Percentiles rank a stretch among this genome's conserved stretches.
Evolutionary conservation across 2,888 invertebrate species (phyloP).

Genomic region (Epinotia ramella): DNA sequence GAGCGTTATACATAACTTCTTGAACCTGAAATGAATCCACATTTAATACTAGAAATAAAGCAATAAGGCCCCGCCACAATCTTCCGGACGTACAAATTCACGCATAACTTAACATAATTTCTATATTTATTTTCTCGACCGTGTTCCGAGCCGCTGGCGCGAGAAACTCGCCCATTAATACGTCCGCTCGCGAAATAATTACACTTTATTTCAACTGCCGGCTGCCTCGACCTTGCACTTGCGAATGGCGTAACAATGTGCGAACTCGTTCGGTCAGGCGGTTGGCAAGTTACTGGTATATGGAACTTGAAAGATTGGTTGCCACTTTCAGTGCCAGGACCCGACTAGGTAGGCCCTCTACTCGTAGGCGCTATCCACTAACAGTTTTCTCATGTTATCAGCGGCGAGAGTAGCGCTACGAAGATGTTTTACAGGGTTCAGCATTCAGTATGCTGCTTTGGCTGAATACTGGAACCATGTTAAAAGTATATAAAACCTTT

Average conservation of each 20-base stretch:
- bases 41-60: not conserved
- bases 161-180: slow-evolving; percentile 32
- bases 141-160: slow-evolving; percentile 30
- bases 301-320: slow-evolving; percentile 4
- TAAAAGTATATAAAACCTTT: too few relatives aligned
- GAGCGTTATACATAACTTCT: too few relatives aligned
- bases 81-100: not conserved
- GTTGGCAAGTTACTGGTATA: slow-evolving; percentile 21
- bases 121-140: slow-evolving; percentile 15
- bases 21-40: too few relatives aligned
- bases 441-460: too few relatives aligned
- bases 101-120: slow-evolving; percentile 16
- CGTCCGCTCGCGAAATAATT: slow-evolving; percentile 40
- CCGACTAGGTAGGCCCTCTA: too few relatives aligned
- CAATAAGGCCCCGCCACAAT: not conserved
- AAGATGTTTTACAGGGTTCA: too few relatives aligned
- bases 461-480: too few relatives aligned
- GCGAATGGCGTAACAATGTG: slow-evolving; percentile 37
- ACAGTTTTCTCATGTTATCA: too few relatives aligned
- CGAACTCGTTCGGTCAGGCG: slow-evolving; percentile 26
- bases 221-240: slow-evolving; percentile 42
- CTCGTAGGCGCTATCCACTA: too few relatives aligned
- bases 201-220: slow-evolving; percentile 21
- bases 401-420: too few relatives aligned
- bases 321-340: not conserved